A percentile compares a stretch with the other conserved stretches of the same genome.
Conservation (phyloP, 1,140 invertebrate species). For the Drosophila hydei region DNA sequence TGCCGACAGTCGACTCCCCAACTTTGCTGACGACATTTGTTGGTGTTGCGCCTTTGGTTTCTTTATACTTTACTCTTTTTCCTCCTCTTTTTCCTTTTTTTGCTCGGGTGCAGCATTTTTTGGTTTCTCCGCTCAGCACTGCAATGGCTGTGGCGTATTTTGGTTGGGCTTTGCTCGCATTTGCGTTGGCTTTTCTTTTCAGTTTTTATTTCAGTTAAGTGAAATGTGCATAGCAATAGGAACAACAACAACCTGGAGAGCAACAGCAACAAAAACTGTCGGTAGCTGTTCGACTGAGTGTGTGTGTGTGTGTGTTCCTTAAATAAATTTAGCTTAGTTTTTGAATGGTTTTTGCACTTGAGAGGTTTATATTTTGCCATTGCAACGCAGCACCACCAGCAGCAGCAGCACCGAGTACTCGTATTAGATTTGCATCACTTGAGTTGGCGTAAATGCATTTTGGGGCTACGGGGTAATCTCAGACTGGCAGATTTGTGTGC, state of each 20-base stretch:
- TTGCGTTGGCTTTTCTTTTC: slow-evolving; percentile 81
- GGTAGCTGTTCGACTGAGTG: slow-evolving; percentile 11
- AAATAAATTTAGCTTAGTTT: slow-evolving; percentile 82
- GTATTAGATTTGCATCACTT: slow-evolving; percentile 82
- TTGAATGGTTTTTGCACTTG: slow-evolving; percentile 82
- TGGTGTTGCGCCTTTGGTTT: slow-evolving; percentile 28
- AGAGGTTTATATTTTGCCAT: slow-evolving; percentile 78
- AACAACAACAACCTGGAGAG: slow-evolving; percentile 12
- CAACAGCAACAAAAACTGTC: slow-evolving; percentile 12
- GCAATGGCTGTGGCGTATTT: slow-evolving; percentile 49
- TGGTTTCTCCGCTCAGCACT: slow-evolving; percentile 23
- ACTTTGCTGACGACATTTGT: slow-evolving; percentile 74
- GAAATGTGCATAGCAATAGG: slow-evolving; percentile 69
- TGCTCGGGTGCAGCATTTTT: slow-evolving; percentile 16
- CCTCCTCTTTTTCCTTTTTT: slow-evolving; percentile 13
- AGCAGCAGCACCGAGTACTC: slow-evolving; percentile 29
- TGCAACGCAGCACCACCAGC: slow-evolving; percentile 20
- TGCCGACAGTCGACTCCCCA: slow-evolving; percentile 33
- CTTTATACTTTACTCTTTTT: slow-evolving; percentile 14
- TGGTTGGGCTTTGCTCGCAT: slow-evolving; percentile 76
- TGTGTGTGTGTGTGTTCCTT: slow-evolving; percentile 59
- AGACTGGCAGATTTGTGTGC: slow-evolving; percentile 76
- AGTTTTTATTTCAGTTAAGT: slow-evolving; percentile 80
- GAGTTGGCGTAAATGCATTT: slow-evolving; percentile 82
- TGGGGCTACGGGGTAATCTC: slow-evolving; percentile 73